phyloP scores from a whole-genome alignment of 2,113 vertebrate species.

The Nothoprocta perdicaria region DNA sequence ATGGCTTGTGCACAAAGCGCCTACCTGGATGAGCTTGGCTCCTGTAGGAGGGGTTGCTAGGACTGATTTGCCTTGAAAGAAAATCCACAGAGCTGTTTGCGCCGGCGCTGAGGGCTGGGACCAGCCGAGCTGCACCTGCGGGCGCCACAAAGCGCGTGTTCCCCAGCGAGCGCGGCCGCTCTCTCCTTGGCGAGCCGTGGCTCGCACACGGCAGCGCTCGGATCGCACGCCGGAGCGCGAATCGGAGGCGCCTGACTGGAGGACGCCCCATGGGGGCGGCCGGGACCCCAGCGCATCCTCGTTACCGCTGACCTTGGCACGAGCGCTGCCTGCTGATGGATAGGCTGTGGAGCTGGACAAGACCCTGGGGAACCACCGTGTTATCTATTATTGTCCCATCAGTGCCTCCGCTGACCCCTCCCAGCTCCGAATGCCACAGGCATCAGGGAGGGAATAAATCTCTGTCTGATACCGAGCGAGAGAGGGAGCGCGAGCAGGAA shows the following conservation, averaged over 20 bases:
- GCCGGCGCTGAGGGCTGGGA: not conserved
- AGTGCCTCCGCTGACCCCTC: conserved; percentile 81
- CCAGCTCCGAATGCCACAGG: conserved; percentile 79
- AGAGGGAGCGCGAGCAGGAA: conserved; percentile 57
- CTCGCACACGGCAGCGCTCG: conserved; percentile 26
- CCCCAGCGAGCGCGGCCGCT: not conserved
- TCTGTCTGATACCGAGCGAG: conserved; percentile 83
- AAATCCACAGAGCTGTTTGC: not conserved
- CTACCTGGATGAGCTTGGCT: not conserved
- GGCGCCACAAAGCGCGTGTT: fast-evolving
- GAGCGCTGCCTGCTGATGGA: conserved; percentile 90
- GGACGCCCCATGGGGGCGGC: conserved; percentile 65
- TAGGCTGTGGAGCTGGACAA: conserved; percentile 88
- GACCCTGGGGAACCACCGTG: conserved; percentile 86
- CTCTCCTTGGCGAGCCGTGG: not conserved
- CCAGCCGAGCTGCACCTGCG: not conserved
- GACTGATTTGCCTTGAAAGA: not conserved
- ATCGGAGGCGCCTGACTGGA: not conserved
- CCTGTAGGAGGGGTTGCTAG: not conserved
- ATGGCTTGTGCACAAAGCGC: not conserved
- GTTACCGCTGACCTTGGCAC: conserved; percentile 98
- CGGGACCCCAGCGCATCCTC: conserved; percentile 87
- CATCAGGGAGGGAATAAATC: conserved; percentile 93
- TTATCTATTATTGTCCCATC: conserved; percentile 95
- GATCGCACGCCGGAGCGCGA: not conserved